These are phyloP conservation scores for Phrynocephalus vlangalii DNA, from an alignment of 2,797 vertebrate species.

Conservation along the genomic window DNA sequence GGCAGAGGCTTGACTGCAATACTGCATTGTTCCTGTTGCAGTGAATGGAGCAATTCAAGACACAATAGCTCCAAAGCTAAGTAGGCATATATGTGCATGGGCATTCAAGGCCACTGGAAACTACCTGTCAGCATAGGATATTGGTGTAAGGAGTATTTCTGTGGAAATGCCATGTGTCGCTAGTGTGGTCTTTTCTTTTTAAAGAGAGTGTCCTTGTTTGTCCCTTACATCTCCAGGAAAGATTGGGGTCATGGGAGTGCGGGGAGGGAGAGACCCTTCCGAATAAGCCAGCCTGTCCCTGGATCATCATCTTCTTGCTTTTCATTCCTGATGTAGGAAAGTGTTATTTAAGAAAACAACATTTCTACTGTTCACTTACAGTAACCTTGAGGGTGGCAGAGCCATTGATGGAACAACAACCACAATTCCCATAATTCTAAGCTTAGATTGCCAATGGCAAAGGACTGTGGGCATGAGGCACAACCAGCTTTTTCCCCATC, in stretches of 20 bases:
- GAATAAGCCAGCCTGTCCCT: not conserved
- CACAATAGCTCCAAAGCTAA: not conserved
- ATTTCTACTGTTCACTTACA: not conserved
- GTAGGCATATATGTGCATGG: too few relatives aligned
- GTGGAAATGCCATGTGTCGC: not conserved
- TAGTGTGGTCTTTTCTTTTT: not conserved
- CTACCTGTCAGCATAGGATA: not conserved
- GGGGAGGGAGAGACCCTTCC: not conserved
- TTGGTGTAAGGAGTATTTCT: not conserved
- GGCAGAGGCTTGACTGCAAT: too few relatives aligned
- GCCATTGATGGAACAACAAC: not conserved
- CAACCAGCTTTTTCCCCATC: not conserved
- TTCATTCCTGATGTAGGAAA: not conserved
- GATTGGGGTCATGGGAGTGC: not conserved
- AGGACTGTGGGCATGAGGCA: not conserved
- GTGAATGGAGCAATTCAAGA: not conserved
- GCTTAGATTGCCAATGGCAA: too few relatives aligned
- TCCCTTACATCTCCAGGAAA: not conserved
- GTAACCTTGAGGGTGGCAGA: not conserved
- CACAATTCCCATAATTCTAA: too few relatives aligned
- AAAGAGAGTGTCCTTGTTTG: not conserved
- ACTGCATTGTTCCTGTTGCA: not conserved
- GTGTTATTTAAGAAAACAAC: not conserved
- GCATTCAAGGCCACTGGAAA: not conserved
- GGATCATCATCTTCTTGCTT: too few relatives aligned